A percentile compares a stretch with the other conserved stretches of the same genome.
Conservation (phyloP, 2,888 invertebrate genomes). For the Copidosoma aretas region DNA sequence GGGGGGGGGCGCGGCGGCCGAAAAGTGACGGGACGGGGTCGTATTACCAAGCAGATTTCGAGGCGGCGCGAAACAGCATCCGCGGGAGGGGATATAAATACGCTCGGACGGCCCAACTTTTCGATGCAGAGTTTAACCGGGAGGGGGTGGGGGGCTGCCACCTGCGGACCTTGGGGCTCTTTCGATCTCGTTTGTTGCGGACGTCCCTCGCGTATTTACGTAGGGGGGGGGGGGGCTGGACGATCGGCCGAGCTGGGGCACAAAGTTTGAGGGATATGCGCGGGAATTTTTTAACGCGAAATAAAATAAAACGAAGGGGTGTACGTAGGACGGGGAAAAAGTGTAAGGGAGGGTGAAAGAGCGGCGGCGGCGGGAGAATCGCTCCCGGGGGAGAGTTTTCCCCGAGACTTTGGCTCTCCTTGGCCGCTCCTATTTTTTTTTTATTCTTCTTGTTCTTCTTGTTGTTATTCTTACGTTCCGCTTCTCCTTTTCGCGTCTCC, state of each 20-base stretch:
- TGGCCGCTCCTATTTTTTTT: neutral
- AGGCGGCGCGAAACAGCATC: neutral
- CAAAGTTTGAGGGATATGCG: neutral
- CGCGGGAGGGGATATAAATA: too few relatives aligned
- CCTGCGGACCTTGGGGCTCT: conserved; percentile 30
- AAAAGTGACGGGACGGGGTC: neutral
- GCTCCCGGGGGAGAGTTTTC: conserved; percentile 10
- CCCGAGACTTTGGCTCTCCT: neutral
- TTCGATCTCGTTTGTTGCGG: conserved; percentile 32
- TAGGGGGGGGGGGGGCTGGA: neutral
- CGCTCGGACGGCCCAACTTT: neutral
- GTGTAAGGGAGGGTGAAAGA: conserved; percentile 9
- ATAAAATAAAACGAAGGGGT: neutral
- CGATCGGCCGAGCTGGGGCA: neutral
- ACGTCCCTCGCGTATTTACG: neutral
- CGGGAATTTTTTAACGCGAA: neutral
- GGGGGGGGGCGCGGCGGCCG: neutral
- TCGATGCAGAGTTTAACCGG: conserved; percentile 33
- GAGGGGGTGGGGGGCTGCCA: conserved; percentile 1
- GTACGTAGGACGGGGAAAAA: conserved; percentile 10
- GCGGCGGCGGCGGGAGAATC: conserved; percentile 11
- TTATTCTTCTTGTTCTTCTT: neutral
- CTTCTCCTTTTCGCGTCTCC: neutral
- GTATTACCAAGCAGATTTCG: conserved; percentile 39
- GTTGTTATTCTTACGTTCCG: neutral